These are phyloP conservation scores for Cherax quadricarinatus DNA, from an alignment of 1,140 invertebrate genomes.

Conservation along the genomic window DNA sequence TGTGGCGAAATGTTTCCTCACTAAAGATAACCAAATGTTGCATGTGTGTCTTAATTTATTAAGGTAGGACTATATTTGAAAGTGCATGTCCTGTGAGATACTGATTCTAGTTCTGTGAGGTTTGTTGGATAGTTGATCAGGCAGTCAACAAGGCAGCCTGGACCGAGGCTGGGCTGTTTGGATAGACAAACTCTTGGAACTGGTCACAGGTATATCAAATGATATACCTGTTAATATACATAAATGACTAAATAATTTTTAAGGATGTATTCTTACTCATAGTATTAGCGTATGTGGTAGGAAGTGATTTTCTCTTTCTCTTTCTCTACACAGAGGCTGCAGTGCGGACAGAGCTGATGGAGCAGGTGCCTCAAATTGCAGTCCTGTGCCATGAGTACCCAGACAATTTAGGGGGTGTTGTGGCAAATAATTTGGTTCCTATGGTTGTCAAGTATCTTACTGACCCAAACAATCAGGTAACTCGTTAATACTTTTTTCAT, in stretches of 20 bases:
- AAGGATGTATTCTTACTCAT: conserved; percentile 2
- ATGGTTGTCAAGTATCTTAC: conserved; percentile 81
- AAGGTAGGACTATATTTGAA: too few relatives aligned
- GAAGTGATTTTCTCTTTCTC: not conserved
- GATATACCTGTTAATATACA: not conserved
- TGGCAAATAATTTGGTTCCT: conserved; percentile 80
- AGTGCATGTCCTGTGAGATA: too few relatives aligned
- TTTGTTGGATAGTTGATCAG: too few relatives aligned
- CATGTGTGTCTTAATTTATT: too few relatives aligned
- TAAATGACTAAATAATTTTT: not conserved
- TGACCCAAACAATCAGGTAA: conserved; percentile 82
- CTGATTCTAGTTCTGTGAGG: too few relatives aligned
- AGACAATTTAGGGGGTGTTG: conserved; percentile 75
- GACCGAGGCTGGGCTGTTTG: too few relatives aligned
- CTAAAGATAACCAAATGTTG: too few relatives aligned
- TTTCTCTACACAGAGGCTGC: conserved; percentile 61
- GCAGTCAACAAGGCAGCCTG: too few relatives aligned
- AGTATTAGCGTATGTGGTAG: not conserved
- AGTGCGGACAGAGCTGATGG: conserved; percentile 82
- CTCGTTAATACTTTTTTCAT: too few relatives aligned
- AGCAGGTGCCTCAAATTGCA: conserved; percentile 83
- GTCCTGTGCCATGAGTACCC: conserved; percentile 80
- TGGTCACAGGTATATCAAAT: too few relatives aligned
- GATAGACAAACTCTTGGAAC: too few relatives aligned
- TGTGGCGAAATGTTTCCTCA: too few relatives aligned